phyloP scores from a whole-genome alignment of 2,113 vertebrate species.

The Mungos mungo region DNA sequence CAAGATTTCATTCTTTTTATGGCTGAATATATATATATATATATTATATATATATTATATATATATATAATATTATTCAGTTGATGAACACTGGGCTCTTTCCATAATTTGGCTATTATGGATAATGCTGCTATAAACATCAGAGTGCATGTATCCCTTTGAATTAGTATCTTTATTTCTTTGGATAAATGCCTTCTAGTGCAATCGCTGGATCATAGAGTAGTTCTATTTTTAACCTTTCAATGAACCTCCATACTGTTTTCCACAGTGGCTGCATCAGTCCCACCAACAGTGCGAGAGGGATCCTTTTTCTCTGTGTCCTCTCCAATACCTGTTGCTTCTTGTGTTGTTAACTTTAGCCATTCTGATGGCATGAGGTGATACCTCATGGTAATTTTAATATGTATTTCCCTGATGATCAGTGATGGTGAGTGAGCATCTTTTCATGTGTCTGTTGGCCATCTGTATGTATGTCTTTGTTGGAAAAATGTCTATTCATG shows the following conservation, averaged over 20 bases:
- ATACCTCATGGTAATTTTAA: neutral
- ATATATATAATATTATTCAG: neutral
- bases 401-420: neutral
- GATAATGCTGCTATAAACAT: neutral
- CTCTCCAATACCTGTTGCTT: neutral
- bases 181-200: neutral
- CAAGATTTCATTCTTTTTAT: neutral
- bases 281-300: neutral
- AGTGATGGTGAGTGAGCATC: neutral
- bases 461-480: neutral
- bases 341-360: neutral
- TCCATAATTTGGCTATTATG: neutral
- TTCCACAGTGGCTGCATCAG: neutral
- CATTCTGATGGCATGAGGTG: neutral
- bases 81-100: neutral
- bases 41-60: neutral
- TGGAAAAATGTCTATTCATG: neutral
- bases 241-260: neutral
- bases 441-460: neutral
- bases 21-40: neutral
- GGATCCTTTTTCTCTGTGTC: neutral
- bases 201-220: neutral
- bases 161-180: neutral
- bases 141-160: neutral
- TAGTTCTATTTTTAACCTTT: neutral